A percentile compares a stretch with the other conserved stretches of the same genome.
These are phyloP conservation scores for Carettochelys insculpta DNA, from an alignment of 2,113 vertebrate species.

Conservation along the genomic window DNA sequence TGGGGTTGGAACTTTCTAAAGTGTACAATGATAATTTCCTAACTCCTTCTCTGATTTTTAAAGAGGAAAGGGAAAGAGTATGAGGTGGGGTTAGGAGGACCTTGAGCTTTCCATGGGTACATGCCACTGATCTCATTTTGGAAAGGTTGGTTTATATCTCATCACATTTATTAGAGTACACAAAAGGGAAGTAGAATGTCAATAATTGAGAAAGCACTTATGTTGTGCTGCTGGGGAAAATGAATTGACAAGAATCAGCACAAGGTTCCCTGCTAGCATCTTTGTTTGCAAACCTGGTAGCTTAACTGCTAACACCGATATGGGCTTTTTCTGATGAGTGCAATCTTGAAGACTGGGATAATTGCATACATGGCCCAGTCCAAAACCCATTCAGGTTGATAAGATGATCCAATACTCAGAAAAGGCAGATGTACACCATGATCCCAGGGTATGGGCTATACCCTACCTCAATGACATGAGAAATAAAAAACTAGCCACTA, in stretches of 20 bases:
- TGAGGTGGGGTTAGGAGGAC: background rate
- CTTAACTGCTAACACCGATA: background rate
- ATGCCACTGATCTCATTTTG: background rate
- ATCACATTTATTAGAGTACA: no score
- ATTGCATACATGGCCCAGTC: background rate
- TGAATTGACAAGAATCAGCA: background rate
- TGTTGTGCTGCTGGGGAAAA: background rate
- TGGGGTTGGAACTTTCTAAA: background rate
- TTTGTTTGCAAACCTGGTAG: background rate
- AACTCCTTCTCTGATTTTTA: background rate
- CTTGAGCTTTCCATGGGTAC: background rate
- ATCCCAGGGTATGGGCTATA: accelerated
- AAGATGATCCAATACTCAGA: background rate
- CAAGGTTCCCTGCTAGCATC: background rate
- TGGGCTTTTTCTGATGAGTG: background rate
- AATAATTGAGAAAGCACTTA: background rate
- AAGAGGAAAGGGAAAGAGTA: background rate
- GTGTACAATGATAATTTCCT: background rate
- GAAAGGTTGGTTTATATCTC: background rate
- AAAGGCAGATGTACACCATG: background rate
- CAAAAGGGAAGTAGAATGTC: background rate
- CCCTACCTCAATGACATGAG: accelerated
- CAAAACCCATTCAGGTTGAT: background rate
- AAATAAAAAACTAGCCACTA: background rate
- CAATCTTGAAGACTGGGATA: background rate